phyloP scores from a whole-genome alignment of 2,888 invertebrate species.

The Epistrophella euchroma region DNA sequence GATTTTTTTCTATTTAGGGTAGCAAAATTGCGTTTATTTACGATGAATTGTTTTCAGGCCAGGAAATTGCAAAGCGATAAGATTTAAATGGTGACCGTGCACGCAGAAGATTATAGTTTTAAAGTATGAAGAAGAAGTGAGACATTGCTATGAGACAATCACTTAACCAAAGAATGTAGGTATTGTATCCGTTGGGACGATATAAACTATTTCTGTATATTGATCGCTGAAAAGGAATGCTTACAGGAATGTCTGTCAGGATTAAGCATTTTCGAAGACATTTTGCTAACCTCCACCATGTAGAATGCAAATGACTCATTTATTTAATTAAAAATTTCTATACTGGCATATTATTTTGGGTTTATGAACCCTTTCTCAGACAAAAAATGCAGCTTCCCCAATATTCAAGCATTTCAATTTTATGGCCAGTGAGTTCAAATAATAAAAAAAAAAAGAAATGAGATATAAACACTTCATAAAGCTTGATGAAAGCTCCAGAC shows the following conservation, averaged over 20 bases:
- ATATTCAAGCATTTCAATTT: conserved; percentile 13
- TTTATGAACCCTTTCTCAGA: not conserved
- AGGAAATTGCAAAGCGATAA: conserved; percentile 68
- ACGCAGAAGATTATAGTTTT: not conserved
- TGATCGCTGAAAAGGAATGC: not conserved
- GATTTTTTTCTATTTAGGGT: conserved; percentile 30
- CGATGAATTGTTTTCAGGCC: conserved; percentile 56
- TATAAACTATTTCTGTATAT: not conserved
- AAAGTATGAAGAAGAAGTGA: not conserved
- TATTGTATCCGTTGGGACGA: not conserved
- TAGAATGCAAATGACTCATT: not conserved
- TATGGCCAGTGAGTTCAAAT: not conserved
- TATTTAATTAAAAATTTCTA: not conserved
- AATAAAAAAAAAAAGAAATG: not conserved
- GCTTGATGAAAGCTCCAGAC: conserved; percentile 22
- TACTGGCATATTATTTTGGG: not conserved
- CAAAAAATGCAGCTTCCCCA: not conserved
- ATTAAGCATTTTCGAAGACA: not conserved
- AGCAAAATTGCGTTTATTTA: conserved; percentile 46
- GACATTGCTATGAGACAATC: not conserved
- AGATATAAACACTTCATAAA: conserved; percentile 19
- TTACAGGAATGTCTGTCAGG: not conserved
- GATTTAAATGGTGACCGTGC: conserved; percentile 16
- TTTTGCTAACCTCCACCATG: not conserved
- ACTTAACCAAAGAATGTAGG: not conserved